A percentile compares a stretch with the other conserved stretches of the same genome.
Evolutionary conservation across 2,113 vertebrate genomes (phyloP).

Genomic region (Cottus gobio): DNA sequence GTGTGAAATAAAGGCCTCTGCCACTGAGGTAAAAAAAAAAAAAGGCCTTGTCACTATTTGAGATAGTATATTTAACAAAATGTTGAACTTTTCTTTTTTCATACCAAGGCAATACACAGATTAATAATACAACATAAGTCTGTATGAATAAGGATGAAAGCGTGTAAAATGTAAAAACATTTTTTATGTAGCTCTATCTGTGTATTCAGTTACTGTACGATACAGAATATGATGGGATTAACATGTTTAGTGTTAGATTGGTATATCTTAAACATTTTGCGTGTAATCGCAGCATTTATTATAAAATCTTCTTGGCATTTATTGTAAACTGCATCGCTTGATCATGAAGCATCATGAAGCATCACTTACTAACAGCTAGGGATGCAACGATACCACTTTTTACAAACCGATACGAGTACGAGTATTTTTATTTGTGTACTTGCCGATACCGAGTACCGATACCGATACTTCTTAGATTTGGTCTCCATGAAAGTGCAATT

Average conservation of each 20-base stretch:
- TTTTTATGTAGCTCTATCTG: constrained; percentile 5
- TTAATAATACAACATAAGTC: background rate
- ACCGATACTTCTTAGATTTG: too few relatives aligned
- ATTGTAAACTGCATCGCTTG: constrained; percentile 43
- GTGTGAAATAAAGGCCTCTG: too few relatives aligned
- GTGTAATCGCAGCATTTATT: constrained; percentile 23
- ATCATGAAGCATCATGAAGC: constrained; percentile 44
- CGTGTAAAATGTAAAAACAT: background rate
- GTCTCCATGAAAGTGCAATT: too few relatives aligned
- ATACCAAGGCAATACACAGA: background rate
- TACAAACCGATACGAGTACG: too few relatives aligned
- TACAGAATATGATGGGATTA: constrained; percentile 27
- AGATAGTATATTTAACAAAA: background rate
- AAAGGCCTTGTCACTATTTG: background rate
- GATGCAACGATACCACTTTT: too few relatives aligned
- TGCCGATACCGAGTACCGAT: too few relatives aligned
- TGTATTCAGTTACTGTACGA: constrained; percentile 35
- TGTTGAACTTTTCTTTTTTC: background rate
- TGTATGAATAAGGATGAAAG: background rate
- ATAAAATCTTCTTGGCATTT: constrained; percentile 54
- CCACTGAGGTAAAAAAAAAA: too few relatives aligned
- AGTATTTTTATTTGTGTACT: too few relatives aligned
- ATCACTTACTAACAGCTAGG: too few relatives aligned
- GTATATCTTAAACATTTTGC: constrained; percentile 12
- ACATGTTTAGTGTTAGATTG: background rate